These are phyloP conservation scores for Limnephilus auricula DNA, from an alignment of 2,888 invertebrate species.

Conservation along the genomic window DNA sequence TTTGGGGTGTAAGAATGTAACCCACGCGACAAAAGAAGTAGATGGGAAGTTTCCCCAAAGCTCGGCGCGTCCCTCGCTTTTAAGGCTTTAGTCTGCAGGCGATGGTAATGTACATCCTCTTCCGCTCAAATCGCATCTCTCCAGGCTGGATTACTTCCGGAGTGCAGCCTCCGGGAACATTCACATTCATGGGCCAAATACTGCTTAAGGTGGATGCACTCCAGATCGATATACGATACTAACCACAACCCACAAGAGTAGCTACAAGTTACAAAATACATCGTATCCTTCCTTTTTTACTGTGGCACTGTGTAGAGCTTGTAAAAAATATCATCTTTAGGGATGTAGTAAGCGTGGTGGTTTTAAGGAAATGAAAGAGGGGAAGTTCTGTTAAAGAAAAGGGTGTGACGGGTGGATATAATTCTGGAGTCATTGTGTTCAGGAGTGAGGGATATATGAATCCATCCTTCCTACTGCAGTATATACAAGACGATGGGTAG, in stretches of 20 bases:
- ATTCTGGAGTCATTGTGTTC: too few species aligned
- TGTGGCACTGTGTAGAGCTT: too few species aligned
- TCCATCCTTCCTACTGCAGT: too few species aligned
- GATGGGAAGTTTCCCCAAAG: background rate
- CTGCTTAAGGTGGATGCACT: background rate
- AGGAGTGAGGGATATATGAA: too few species aligned
- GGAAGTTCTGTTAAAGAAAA: too few species aligned
- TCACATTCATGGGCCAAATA: background rate
- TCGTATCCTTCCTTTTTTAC: background rate
- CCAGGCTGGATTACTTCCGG: conserved; percentile 57
- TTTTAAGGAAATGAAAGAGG: too few species aligned
- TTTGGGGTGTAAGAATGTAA: background rate
- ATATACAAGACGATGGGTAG: too few species aligned
- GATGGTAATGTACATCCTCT: conserved; percentile 50
- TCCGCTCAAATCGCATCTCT: conserved; percentile 57
- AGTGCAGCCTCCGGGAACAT: background rate
- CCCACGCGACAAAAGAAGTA: background rate
- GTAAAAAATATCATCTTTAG: too few species aligned
- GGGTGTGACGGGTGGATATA: too few species aligned
- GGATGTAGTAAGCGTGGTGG: too few species aligned
- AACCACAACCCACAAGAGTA: background rate
- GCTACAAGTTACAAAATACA: background rate
- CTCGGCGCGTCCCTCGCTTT: background rate
- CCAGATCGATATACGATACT: background rate
- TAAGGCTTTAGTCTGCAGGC: conserved; percentile 8